Conservation (phyloP, 2,797 vertebrate species). For the Apogon talboti region DNA sequence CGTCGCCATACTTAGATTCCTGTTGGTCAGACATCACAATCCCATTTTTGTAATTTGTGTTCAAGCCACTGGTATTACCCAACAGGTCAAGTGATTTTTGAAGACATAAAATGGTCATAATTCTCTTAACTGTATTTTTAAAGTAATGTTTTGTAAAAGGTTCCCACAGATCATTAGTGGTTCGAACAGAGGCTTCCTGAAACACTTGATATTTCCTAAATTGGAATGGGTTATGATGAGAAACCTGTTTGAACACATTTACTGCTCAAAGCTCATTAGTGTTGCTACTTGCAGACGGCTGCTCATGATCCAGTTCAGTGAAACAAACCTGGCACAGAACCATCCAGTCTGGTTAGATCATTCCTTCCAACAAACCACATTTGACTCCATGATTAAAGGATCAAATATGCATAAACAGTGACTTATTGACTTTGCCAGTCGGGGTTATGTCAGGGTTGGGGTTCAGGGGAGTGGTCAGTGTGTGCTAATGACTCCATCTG, state of each 20-base stretch:
- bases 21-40: too few species aligned
- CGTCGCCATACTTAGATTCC: too few species aligned
- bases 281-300: slow-evolving; percentile 7
- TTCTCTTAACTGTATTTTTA: not conserved
- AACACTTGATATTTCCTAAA: slow-evolving; percentile 3
- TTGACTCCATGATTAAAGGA: slow-evolving; percentile 49
- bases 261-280: slow-evolving; percentile 14
- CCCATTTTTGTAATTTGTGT: too few species aligned
- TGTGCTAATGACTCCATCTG: slow-evolving; percentile 26
- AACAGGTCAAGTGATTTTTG: too few species aligned
- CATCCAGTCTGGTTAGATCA: slow-evolving; percentile 30
- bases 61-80: too few species aligned
- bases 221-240: slow-evolving; percentile 28
- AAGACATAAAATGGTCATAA: slow-evolving; percentile 4
- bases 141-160: not conserved
- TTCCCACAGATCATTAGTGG: slow-evolving; percentile 1
- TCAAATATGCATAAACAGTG: slow-evolving; percentile 10
- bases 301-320: slow-evolving; percentile 23
- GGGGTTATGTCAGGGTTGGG: not conserved
- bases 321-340: slow-evolving; percentile 21
- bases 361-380: slow-evolving; percentile 21
- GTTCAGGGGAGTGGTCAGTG: not conserved
- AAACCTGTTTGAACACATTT: not conserved
- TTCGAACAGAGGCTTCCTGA: not conserved
- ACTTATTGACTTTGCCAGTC: slow-evolving; percentile 15